A percentile compares a stretch with the other conserved stretches of the same genome.
These are phyloP conservation scores for Anthonomus grandis DNA, from an alignment of 1,140 invertebrate species.

Conservation along the genomic window DNA sequence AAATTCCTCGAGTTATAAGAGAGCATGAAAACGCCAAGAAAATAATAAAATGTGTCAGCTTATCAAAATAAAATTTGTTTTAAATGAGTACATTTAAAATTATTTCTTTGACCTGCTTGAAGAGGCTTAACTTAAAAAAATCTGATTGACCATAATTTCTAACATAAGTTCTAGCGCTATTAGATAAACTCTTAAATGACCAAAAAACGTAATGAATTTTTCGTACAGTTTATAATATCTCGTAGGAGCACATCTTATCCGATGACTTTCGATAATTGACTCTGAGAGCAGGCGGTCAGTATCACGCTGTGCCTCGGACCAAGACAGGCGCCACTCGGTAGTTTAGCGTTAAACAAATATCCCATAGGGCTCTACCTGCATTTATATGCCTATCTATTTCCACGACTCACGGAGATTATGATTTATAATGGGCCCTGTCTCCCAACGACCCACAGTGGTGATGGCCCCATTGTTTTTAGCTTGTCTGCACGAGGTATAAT, in stretches of 20 bases:
- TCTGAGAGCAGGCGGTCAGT: conserved; percentile 7
- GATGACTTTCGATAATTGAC: conserved; percentile 20
- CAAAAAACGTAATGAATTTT: too few species aligned
- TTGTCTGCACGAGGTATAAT: conserved; percentile 1
- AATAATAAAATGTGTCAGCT: too few species aligned
- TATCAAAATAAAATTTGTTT: too few species aligned
- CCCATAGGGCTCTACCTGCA: conserved; percentile 26
- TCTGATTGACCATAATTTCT: too few species aligned
- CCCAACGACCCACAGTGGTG: not conserved
- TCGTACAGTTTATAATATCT: not conserved
- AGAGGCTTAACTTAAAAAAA: too few species aligned
- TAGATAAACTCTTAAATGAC: too few species aligned
- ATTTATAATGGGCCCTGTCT: conserved; percentile 13
- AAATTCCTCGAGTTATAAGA: too few species aligned
- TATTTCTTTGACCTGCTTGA: too few species aligned
- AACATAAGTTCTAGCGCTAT: too few species aligned
- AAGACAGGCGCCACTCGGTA: conserved; percentile 26
- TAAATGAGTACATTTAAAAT: too few species aligned
- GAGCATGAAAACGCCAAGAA: too few species aligned
- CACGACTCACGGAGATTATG: conserved; percentile 26
- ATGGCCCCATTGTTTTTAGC: conserved; percentile 10
- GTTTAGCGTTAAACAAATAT: conserved; percentile 27
- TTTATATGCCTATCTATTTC: conserved; percentile 31
- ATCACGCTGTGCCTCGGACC: conserved; percentile 7
- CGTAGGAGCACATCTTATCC: not conserved